phyloP scores from a whole-genome alignment of 2,888 invertebrate genomes.

The Acrobasis consociella region DNA sequence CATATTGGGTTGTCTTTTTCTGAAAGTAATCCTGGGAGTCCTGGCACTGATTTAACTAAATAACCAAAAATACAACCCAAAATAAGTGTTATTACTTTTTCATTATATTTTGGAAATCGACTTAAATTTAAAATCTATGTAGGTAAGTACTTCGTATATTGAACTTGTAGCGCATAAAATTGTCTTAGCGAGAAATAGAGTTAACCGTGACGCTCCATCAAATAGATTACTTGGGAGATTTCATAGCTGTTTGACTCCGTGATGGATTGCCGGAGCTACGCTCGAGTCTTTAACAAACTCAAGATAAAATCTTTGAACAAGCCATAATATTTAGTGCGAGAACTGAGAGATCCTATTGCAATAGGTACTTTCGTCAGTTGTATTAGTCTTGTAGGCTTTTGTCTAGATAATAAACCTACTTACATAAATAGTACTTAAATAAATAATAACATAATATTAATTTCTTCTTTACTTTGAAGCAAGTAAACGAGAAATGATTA shows the following conservation, averaged over 20 bases:
- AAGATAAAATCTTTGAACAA: background rate
- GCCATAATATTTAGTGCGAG: background rate
- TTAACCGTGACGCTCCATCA: constrained; percentile 29
- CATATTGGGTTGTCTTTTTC: background rate
- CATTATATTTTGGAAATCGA: too few relatives aligned
- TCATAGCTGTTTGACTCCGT: constrained; percentile 57
- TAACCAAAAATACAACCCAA: background rate
- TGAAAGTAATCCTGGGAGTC: background rate
- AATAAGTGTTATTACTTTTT: too few relatives aligned
- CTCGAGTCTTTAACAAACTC: background rate
- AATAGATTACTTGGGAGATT: constrained; percentile 51
- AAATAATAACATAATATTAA: too few relatives aligned
- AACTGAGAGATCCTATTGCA: too few relatives aligned
- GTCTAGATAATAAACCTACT: too few relatives aligned
- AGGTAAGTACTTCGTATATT: background rate
- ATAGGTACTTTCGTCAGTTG: too few relatives aligned
- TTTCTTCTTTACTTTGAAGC: too few relatives aligned
- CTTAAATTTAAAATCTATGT: too few relatives aligned
- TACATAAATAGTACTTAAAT: too few relatives aligned
- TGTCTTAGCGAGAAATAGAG: background rate
- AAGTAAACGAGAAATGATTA: too few relatives aligned
- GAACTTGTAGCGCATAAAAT: background rate
- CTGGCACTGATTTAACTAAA: background rate
- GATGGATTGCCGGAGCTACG: constrained; percentile 46
- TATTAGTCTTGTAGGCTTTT: too few relatives aligned